Evolutionary conservation across 2,797 vertebrate genomes (phyloP), one percentile per base, ranked within the genome.

Genomic region (Acomys russatus): DNA sequence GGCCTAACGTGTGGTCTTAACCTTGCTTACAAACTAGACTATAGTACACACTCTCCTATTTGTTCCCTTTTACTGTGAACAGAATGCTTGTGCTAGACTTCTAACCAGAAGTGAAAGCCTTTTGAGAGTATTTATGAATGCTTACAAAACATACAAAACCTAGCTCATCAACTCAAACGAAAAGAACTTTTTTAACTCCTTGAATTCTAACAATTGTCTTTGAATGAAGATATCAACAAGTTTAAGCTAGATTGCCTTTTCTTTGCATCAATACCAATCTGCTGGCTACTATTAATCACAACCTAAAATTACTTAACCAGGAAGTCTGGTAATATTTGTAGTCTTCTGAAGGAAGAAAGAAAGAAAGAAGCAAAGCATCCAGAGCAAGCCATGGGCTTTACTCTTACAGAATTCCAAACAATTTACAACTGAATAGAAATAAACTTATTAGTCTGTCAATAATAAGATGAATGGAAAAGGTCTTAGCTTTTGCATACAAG

Each of bases 401-500:
- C 77, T 79, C 71, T 93, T 76, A 94, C 33, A 95, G 20, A 93
- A 66, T 70, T 96, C 90, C 64, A 94, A 22, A 92, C n/a, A 85
- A 33, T 80, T 61, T 38, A 78, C 63, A 71, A 91, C 68, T 25
- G 71, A 74, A 10, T 8, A 91, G 78, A 94, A 93, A 87, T 74
- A 78, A 91, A 61, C 51, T 88, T 92, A 77, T 12, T 94, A 77
- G 61, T 33, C 14, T 87, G 33, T 71, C 0, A 82, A 78, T 1
- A 71, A 35, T 71, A 35, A 93, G 70, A 0, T 66, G 20, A 90
- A 54, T 35, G 94, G 82, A 82, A 91, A 96, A 93, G 88, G n/a
- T 30, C 17, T 94, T 76, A 73, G 78, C 76, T 8, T 89, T 70
- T 79, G 12, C 71, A 82, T 64, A 30, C 85, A 86, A 71, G 91